Base-by-base conservation (phyloP, 2,113 vertebrate species). In the Pelobates fuscus region DNA sequence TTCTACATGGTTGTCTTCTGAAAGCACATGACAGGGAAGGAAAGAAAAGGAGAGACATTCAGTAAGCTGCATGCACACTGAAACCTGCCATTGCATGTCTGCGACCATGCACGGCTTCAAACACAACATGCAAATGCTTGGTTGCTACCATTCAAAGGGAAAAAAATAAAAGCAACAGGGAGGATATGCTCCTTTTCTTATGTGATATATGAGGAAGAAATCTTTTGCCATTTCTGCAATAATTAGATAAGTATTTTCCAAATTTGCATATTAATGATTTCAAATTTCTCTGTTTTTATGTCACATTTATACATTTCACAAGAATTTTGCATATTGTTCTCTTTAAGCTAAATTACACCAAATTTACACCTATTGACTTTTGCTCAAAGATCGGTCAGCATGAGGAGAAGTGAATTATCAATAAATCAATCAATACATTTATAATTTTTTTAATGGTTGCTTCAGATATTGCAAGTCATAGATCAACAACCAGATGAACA, bases 61-160 rank as follows among this genome's bases (percentile, higher is more conserved):
- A 94, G 96, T 98, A 97, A 98, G 95, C 93, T 90, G 96, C 96
- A 98, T 98, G 96, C 96, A 98, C 92, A 95, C 94, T 91, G 86
- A 89, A 91, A 93, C 91, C 88, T 90, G 95, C 95, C 95, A 72
- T 91, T 96, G 96, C 95, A 98, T 98, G 96, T 94, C 80, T 89
- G 90, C 81, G 10, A 83, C 90, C 96, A 98, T 98, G 96, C 96
- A 98, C 96, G 96, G 94, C 96, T 90, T 87, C 88, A 92, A 92
- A 98, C 91, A 94, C 92, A 89, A 93, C 96, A 98, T 98, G 95
- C 96, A 96, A 92, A 92, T 92, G 91, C 91, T 89, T 85, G 88
- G 80, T 82, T 77, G 82, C 85, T 84, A 88, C 81, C 90, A 87
- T 87, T 89, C 85, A 80, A 73, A 83, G 82, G 81, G 46, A 61